Conservation (phyloP, 2,113 vertebrate genomes). For the Megaleporinus macrocephalus region DNA sequence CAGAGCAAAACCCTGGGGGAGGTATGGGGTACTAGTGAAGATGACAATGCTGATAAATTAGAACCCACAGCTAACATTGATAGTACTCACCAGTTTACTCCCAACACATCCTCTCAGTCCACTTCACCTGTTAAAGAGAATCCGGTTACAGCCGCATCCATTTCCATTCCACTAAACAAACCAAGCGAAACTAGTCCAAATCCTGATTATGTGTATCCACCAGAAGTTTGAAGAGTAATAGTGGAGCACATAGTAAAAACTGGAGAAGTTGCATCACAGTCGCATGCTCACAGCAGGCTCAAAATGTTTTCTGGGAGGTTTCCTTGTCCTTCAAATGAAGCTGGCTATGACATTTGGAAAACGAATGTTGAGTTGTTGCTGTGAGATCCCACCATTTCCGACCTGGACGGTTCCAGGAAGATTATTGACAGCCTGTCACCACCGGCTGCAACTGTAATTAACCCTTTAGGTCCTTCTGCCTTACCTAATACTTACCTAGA, state of each 20-base stretch:
- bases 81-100: background rate
- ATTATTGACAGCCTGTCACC: slow-evolving; percentile 3
- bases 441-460: slow-evolving; percentile 14
- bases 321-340: slow-evolving; percentile 21
- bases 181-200: background rate
- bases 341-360: slow-evolving; percentile 9
- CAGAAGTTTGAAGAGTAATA: background rate
- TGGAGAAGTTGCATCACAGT: background rate
- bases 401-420: slow-evolving; percentile 8
- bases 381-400: background rate
- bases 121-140: background rate
- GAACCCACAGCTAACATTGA: background rate
- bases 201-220: background rate
- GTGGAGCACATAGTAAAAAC: slow-evolving; percentile 7
- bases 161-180: background rate
- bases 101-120: background rate
- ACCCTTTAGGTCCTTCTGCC: background rate
- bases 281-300: background rate
- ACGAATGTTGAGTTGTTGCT: slow-evolving; percentile 1
- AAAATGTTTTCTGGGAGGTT: background rate
- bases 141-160: background rate
- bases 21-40: background rate
- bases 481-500: background rate
- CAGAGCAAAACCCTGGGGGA: background rate
- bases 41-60: background rate